Conservation (phyloP, 1,140 invertebrate species). For the Adoxophyes honmai region DNA sequence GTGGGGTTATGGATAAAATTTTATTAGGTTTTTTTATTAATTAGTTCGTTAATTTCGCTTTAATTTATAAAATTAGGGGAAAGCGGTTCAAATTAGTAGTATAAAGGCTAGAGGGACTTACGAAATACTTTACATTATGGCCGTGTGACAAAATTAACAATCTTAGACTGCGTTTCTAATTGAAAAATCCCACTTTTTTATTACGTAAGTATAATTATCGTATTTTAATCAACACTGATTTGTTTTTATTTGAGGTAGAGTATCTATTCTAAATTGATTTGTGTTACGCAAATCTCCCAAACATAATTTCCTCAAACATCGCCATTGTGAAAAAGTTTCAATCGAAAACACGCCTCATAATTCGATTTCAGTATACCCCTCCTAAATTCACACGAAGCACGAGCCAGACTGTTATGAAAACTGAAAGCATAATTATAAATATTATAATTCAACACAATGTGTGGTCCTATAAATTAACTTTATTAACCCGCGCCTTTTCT, state of each 20-base stretch:
- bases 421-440: slow-evolving; percentile 1
- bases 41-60: background rate
- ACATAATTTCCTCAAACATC: background rate
- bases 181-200: background rate
- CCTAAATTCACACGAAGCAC: background rate
- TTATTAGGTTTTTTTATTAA: background rate
- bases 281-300: background rate
- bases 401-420: slow-evolving; percentile 16
- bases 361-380: background rate
- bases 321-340: no score
- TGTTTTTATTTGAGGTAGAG: background rate
- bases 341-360: no score
- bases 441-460: slow-evolving; percentile 29
- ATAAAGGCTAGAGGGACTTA: background rate
- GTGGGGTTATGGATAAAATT: background rate
- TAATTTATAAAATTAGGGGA: background rate
- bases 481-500: slow-evolving; percentile 50
- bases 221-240: background rate
- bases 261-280: background rate
- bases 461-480: slow-evolving; percentile 49
- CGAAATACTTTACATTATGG: background rate
- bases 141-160: no score
- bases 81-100: background rate
- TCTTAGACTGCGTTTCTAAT: no score
- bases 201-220: background rate